Percentiles rank a stretch among this genome's conserved stretches.
phyloP scores from a whole-genome alignment of 2,113 vertebrate genomes.

The Mastomys natalensis region DNA sequence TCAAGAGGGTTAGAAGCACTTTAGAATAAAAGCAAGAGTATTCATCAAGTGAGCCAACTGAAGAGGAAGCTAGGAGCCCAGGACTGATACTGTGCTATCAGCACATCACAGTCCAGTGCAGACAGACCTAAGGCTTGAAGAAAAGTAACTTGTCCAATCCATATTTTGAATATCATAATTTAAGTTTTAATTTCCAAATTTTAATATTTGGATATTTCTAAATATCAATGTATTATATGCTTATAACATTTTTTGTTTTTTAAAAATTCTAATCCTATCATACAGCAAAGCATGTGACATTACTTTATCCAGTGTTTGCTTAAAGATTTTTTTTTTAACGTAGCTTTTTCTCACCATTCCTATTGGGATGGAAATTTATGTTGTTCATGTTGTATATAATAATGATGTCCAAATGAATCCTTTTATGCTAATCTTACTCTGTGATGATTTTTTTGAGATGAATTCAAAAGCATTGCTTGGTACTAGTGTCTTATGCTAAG shows the following conservation, averaged over 20 bases:
- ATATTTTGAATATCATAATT: not conserved
- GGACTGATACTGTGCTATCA: not conserved
- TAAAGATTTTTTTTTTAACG: not conserved
- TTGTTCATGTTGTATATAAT: not conserved
- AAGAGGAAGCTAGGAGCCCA: not conserved
- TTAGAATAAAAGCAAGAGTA: not conserved
- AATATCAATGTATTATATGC: not conserved
- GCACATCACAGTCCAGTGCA: not conserved
- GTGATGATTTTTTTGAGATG: slow-evolving; percentile 4
- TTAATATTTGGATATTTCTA: slow-evolving; percentile 8
- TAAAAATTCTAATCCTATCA: not conserved
- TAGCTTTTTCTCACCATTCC: not conserved
- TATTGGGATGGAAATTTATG: not conserved
- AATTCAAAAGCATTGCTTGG: not conserved
- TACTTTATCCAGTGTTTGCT: not conserved
- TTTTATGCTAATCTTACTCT: not conserved
- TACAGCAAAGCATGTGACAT: not conserved
- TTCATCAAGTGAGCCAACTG: not conserved
- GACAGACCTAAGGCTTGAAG: not conserved
- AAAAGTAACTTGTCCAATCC: not conserved
- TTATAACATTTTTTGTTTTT: not conserved
- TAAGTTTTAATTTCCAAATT: slow-evolving; percentile 11
- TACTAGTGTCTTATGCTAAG: not conserved
- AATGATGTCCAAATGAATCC: not conserved
- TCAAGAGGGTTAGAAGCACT: not conserved